phyloP scores from a whole-genome alignment of 2,888 invertebrate genomes.

The Tetanocera ferruginea region DNA sequence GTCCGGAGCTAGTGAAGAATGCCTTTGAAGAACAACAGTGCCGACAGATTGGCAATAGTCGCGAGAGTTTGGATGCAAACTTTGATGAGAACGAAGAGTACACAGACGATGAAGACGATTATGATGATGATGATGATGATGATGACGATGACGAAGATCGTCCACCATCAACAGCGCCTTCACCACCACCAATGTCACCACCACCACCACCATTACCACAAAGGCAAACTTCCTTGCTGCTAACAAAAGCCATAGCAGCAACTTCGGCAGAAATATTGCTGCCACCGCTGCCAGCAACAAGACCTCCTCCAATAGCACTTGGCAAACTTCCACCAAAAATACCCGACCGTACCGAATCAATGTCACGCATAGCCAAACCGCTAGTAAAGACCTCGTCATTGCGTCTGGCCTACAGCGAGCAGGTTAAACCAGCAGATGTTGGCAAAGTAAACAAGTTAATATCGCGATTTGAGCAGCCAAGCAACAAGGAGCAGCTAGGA shows the following conservation, averaged over 20 bases:
- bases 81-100: slow-evolving; percentile 47
- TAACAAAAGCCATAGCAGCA: slow-evolving; percentile 45
- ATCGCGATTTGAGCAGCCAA: slow-evolving; percentile 61
- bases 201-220: slow-evolving; percentile 60
- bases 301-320: slow-evolving; percentile 44
- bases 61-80: slow-evolving; percentile 60
- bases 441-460: slow-evolving; percentile 68
- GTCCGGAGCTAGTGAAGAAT: background rate
- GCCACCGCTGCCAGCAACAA: slow-evolving; percentile 49
- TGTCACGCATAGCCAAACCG: slow-evolving; percentile 60
- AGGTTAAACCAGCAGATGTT: slow-evolving; percentile 62
- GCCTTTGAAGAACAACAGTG: background rate
- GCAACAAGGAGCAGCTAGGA: slow-evolving; percentile 44
- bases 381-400: slow-evolving; percentile 66
- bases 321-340: slow-evolving; percentile 50
- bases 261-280: slow-evolving; percentile 54
- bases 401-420: slow-evolving; percentile 64
- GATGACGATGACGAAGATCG: slow-evolving; percentile 47
- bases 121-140: slow-evolving; percentile 39
- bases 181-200: slow-evolving; percentile 54
- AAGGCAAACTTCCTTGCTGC: slow-evolving; percentile 48
- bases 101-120: slow-evolving; percentile 38
- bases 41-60: slow-evolving; percentile 58
- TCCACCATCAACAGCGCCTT: slow-evolving; percentile 56
- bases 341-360: slow-evolving; percentile 58